Evolutionary conservation across 1,140 invertebrate species (phyloP).

Genomic region (Drosophila setifemur): DNA sequence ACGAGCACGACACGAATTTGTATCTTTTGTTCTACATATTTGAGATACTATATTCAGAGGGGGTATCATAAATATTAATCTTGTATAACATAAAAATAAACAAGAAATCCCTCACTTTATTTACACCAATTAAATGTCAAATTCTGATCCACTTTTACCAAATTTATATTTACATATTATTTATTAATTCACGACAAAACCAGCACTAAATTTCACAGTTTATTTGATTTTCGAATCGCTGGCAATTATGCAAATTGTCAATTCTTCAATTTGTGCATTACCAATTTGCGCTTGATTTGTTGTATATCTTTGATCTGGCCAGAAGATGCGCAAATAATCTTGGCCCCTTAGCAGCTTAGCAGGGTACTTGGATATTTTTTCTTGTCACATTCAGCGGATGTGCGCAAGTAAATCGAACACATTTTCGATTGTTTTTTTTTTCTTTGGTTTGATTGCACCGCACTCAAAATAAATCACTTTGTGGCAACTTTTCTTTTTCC

Average conservation of each 20-base stretch:
- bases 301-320: conserved; percentile 59
- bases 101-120: neutral
- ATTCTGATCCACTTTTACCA: conserved; percentile 1
- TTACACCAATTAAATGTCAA: neutral
- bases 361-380: conserved; percentile 17
- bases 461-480: conserved; percentile 34
- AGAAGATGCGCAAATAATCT: conserved; percentile 20
- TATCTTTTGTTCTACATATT: neutral
- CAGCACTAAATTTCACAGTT: conserved; percentile 16
- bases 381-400: conserved; percentile 29
- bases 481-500: conserved; percentile 10
- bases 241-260: conserved; percentile 48
- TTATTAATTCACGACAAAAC: too few relatives aligned
- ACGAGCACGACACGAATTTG: conserved; percentile 5
- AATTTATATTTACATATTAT: neutral
- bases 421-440: conserved; percentile 28
- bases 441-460: conserved; percentile 11
- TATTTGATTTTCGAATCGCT: conserved; percentile 5
- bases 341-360: conserved; percentile 14
- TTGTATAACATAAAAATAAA: too few relatives aligned
- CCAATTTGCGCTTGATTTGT: conserved; percentile 67
- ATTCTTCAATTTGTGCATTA: conserved; percentile 50
- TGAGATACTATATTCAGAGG: too few relatives aligned
- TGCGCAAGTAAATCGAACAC: conserved; percentile 33
- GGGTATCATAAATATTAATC: too few relatives aligned